Evolutionary conservation across 2,888 invertebrate species (phyloP).

Genomic region (Chrysomela aeneicollis): DNA sequence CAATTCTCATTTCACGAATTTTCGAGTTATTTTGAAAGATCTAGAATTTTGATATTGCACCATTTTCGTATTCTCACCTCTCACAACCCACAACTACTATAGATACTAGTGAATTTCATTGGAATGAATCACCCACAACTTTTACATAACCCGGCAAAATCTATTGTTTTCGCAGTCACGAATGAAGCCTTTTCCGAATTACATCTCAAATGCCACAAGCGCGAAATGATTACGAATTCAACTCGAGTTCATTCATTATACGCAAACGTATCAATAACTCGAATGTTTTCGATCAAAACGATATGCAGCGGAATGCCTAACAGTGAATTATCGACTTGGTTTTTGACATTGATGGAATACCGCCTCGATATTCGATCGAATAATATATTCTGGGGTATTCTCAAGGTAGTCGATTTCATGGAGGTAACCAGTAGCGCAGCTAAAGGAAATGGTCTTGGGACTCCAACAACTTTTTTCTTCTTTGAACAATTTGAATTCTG

Average conservation of each 20-base stretch:
- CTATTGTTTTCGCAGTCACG: constrained; percentile 27
- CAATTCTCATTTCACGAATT: too few relatives aligned
- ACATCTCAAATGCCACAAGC: constrained; percentile 16
- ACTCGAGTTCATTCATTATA: constrained; percentile 15
- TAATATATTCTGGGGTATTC: constrained; percentile 11
- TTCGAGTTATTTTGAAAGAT: too few relatives aligned
- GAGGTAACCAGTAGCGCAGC: not conserved
- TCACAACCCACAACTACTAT: too few relatives aligned
- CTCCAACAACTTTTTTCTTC: too few relatives aligned
- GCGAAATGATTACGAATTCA: constrained; percentile 13
- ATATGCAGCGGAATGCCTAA: constrained; percentile 10
- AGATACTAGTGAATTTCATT: too few relatives aligned
- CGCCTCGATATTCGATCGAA: constrained; percentile 2
- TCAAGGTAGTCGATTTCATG: not conserved
- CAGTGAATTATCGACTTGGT: constrained; percentile 19
- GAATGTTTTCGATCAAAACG: constrained; percentile 14
- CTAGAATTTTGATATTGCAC: too few relatives aligned
- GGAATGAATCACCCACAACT: not conserved
- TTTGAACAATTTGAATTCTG: too few relatives aligned
- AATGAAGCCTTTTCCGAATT: constrained; percentile 14
- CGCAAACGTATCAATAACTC: constrained; percentile 15
- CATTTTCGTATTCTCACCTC: too few relatives aligned
- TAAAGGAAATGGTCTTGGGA: too few relatives aligned
- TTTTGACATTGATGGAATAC: constrained; percentile 24
- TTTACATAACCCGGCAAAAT: not conserved